These are phyloP conservation scores for Rhinopomastus cyanomelas DNA, from an alignment of 2,113 vertebrate genomes.

Conservation along the genomic window DNA sequence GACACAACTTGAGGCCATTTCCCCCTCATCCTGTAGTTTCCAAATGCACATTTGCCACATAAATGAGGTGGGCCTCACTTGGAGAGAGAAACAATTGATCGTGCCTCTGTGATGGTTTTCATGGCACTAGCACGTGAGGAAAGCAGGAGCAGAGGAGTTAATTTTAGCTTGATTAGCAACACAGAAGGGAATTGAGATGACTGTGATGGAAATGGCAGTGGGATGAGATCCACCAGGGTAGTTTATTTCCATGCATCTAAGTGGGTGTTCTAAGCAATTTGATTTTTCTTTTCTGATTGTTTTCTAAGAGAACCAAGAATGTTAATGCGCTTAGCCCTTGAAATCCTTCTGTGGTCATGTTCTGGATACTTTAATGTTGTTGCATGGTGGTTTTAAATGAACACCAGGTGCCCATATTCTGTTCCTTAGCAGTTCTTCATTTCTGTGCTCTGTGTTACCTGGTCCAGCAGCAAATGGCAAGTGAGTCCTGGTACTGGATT, in stretches of 20 bases:
- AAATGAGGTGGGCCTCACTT: neutral
- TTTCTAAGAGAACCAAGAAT: conserved; percentile 38
- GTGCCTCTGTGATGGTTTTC: neutral
- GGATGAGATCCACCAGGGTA: conserved; percentile 46
- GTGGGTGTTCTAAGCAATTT: conserved; percentile 47
- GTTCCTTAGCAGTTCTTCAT: neutral
- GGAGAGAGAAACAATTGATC: neutral
- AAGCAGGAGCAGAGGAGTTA: conserved; percentile 40
- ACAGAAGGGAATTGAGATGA: conserved; percentile 45
- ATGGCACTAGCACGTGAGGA: neutral
- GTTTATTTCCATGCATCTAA: conserved; percentile 48
- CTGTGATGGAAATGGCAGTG: conserved; percentile 11
- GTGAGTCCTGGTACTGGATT: neutral
- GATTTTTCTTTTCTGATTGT: neutral
- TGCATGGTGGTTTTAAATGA: neutral
- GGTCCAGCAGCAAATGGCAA: neutral
- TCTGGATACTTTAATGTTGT: neutral
- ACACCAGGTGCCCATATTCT: neutral
- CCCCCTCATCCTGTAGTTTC: neutral
- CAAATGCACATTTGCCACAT: neutral
- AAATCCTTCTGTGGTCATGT: neutral
- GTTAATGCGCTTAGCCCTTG: conserved; percentile 11
- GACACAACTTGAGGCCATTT: too few relatives aligned
- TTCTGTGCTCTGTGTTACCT: neutral
- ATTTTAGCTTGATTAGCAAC: conserved; percentile 58